A percentile compares a stretch with the other conserved stretches of the same genome.
phyloP scores from a whole-genome alignment of 2,888 invertebrate species.

The Eupithecia dodoneata region DNA sequence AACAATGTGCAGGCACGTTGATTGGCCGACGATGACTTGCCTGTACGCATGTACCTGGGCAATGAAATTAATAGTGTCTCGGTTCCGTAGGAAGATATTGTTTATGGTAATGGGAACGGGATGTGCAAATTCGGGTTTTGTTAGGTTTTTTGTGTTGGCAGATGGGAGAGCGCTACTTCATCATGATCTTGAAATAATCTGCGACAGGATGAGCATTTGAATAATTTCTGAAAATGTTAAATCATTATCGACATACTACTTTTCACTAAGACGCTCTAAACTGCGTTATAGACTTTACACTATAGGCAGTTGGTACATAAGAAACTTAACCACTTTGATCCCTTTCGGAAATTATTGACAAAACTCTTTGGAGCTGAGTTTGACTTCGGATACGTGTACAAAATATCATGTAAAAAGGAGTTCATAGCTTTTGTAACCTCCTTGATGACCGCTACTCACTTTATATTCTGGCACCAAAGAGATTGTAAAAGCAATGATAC shows the following conservation, averaged over 20 bases:
- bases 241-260: not conserved
- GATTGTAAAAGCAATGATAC: not conserved
- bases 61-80: constrained; percentile 22
- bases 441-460: not conserved
- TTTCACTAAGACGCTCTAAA: no score
- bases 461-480: not conserved
- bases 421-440: not conserved
- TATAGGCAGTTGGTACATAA: no score
- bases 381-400: not conserved
- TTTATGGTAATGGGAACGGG: constrained; percentile 19
- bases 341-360: no score
- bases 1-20: constrained; percentile 38
- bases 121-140: not conserved
- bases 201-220: not conserved
- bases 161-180: not conserved
- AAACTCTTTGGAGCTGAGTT: no score
- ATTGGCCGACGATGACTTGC: constrained; percentile 38
- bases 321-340: no score
- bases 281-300: no score
- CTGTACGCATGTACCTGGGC: not conserved
- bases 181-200: not conserved
- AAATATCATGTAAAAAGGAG: not conserved
- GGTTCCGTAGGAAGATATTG: constrained; percentile 33
- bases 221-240: not conserved
- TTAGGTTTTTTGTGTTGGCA: not conserved